A percentile compares a stretch with the other conserved stretches of the same genome.
Conservation (phyloP, 30 jellyfish, hydroid and myxozoan species). For the Aurelia sp. region DNA sequence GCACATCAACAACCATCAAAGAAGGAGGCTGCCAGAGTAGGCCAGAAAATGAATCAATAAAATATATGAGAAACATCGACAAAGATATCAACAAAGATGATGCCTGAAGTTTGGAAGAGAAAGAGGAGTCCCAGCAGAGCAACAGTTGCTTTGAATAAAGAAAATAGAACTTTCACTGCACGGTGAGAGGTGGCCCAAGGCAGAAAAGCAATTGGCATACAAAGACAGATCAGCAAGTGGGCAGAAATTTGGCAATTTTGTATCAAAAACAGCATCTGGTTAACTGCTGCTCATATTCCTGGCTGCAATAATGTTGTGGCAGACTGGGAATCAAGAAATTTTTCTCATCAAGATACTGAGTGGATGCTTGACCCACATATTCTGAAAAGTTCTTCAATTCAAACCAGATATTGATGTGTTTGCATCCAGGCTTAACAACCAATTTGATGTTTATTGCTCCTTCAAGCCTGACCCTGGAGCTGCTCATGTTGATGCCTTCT, state of each 20-base stretch:
- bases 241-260: constrained; percentile 65
- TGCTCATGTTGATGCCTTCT: constrained; percentile 46
- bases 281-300: constrained; percentile 64
- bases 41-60: too few species aligned
- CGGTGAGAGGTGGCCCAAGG: too few species aligned
- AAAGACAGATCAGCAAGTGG: too few species aligned
- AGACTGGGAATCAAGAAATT: constrained; percentile 11
- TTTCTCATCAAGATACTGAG: constrained; percentile 21
- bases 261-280: constrained; percentile 32
- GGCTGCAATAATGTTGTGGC: constrained; percentile 38
- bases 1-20: too few species aligned
- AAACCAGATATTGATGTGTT: constrained; percentile 47
- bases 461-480: constrained; percentile 64
- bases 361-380: constrained; percentile 53
- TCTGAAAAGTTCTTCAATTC: constrained; percentile 19
- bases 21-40: too few species aligned
- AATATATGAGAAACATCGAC: too few species aligned
- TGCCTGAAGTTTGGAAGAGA: too few species aligned
- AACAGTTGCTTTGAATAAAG: too few species aligned
- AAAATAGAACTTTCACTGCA: too few species aligned
- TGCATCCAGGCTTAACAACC: constrained; percentile 41
- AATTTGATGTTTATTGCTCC: constrained; percentile 29
- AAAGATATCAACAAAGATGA: too few species aligned
- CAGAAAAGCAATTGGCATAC: too few species aligned
- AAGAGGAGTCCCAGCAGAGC: too few species aligned